These are phyloP conservation scores for Neelides sp. DNA, from an alignment of 1,140 invertebrate species.

Conservation along the genomic window DNA sequence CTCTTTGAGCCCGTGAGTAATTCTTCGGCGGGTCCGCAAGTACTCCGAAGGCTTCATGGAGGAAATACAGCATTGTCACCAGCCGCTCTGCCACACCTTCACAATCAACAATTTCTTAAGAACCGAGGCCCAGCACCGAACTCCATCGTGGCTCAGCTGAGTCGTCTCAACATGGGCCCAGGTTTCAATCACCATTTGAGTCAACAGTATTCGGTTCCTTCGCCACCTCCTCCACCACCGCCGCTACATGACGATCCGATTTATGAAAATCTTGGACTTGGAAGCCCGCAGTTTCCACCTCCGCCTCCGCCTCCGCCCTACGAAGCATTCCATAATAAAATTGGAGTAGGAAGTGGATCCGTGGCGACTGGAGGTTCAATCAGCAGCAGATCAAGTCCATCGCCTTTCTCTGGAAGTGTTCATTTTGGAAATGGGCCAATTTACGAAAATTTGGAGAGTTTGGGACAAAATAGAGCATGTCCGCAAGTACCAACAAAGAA, in stretches of 20 bases:
- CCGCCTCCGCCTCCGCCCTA: slow-evolving; percentile 22
- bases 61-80: background rate
- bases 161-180: too few relatives aligned
- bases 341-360: slow-evolving; percentile 6
- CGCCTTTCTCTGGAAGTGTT: slow-evolving; percentile 22
- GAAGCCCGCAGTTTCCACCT: slow-evolving; percentile 12
- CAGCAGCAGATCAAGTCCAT: slow-evolving; percentile 17
- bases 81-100: background rate
- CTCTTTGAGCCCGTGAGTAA: too few relatives aligned
- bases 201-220: slow-evolving; percentile 3
- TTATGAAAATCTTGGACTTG: slow-evolving; percentile 17
- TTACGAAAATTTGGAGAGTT: slow-evolving; percentile 22
- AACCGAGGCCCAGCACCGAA: too few relatives aligned
- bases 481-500: slow-evolving; percentile 16
- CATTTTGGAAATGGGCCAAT: slow-evolving; percentile 20
- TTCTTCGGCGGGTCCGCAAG: too few relatives aligned
- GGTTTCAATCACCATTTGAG: background rate
- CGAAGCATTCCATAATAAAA: slow-evolving; percentile 24
- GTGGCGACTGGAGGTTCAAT: background rate
- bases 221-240: slow-evolving; percentile 8
- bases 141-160: too few relatives aligned
- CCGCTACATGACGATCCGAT: slow-evolving; percentile 12
- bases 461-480: slow-evolving; percentile 11
- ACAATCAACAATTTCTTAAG: slow-evolving; percentile 4
- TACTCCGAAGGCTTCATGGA: slow-evolving; percentile 5